A percentile compares a stretch with the other conserved stretches of the same genome.
These are phyloP conservation scores for Siderastrea radians DNA, from an alignment of 92 coral and sea anemone species.

Conservation along the genomic window DNA sequence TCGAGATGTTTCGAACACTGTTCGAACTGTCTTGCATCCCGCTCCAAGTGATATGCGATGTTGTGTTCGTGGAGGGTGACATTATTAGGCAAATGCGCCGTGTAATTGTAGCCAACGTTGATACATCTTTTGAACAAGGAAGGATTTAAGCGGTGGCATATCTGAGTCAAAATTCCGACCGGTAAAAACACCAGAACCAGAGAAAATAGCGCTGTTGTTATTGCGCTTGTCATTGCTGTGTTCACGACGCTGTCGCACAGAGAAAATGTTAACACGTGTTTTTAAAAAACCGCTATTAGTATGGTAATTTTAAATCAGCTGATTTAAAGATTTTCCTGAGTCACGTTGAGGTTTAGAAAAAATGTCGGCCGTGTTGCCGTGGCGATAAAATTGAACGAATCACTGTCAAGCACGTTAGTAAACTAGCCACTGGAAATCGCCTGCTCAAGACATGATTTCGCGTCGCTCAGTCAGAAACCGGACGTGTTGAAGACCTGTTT, in stretches of 20 bases:
- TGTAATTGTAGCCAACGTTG: slow-evolving; percentile 24
- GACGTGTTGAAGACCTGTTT: too few species aligned
- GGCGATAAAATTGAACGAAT: slow-evolving; percentile 21
- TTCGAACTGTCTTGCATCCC: slow-evolving; percentile 8
- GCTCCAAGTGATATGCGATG: slow-evolving; percentile 20
- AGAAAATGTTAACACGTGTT: slow-evolving; percentile 21
- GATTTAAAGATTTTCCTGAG: slow-evolving; percentile 3
- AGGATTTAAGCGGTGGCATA: slow-evolving; percentile 39
- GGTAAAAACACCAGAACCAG: not conserved
- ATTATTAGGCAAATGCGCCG: slow-evolving; percentile 33
- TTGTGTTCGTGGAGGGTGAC: not conserved
- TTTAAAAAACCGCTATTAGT: not conserved
- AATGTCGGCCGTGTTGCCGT: not conserved
- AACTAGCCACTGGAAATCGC: not conserved
- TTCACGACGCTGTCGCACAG: not conserved
- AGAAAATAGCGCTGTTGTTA: not conserved
- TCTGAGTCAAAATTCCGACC: not conserved
- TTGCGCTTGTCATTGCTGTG: slow-evolving; percentile 15
- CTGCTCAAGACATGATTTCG: too few species aligned
- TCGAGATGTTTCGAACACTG: slow-evolving; percentile 56
- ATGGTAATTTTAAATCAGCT: slow-evolving; percentile 8
- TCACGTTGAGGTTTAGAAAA: slow-evolving; percentile 3
- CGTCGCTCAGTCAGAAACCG: too few species aligned
- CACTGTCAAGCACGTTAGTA: slow-evolving; percentile 19
- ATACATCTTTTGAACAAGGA: slow-evolving; percentile 40